Evolutionary conservation across 2,888 invertebrate genomes (phyloP).

Genomic region (Cephus nigrinus): DNA sequence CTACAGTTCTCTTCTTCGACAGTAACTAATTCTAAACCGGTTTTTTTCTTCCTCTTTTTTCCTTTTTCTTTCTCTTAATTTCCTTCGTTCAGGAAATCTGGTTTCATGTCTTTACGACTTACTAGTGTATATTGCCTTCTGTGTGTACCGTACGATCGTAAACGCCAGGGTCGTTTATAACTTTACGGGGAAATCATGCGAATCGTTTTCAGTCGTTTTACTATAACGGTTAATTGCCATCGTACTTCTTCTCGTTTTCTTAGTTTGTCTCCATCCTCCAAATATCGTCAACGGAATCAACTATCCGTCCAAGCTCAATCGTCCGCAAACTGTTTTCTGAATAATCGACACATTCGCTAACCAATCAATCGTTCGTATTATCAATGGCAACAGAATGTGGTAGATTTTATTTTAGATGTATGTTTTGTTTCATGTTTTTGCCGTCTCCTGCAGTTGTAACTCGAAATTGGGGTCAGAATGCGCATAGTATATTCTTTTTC

Average conservation of each 20-base stretch:
- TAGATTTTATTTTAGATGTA: not conserved
- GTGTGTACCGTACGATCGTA: not conserved
- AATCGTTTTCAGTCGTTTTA: not conserved
- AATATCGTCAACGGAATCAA: not conserved
- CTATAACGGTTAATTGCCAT: not conserved
- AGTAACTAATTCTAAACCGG: constrained; percentile 10
- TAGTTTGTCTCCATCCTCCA: not conserved
- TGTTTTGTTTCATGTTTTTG: too few species aligned
- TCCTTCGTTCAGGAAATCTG: not conserved
- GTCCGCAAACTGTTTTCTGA: not conserved
- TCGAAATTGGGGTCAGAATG: too few species aligned
- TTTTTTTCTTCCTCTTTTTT: not conserved
- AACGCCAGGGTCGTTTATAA: constrained; percentile 5
- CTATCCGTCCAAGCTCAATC: not conserved
- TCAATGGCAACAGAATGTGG: not conserved
- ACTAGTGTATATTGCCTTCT: not conserved
- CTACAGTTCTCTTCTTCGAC: not conserved
- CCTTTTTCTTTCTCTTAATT: not conserved
- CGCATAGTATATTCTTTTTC: not conserved
- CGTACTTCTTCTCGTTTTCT: not conserved
- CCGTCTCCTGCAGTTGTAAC: too few species aligned
- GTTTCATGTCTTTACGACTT: constrained; percentile 2
- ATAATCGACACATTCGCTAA: not conserved
- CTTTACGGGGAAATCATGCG: constrained; percentile 1
- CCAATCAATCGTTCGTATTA: not conserved